A percentile compares a stretch with the other conserved stretches of the same genome.
Evolutionary conservation across 2,888 invertebrate species (phyloP).

Genomic region (Catonia carolina): DNA sequence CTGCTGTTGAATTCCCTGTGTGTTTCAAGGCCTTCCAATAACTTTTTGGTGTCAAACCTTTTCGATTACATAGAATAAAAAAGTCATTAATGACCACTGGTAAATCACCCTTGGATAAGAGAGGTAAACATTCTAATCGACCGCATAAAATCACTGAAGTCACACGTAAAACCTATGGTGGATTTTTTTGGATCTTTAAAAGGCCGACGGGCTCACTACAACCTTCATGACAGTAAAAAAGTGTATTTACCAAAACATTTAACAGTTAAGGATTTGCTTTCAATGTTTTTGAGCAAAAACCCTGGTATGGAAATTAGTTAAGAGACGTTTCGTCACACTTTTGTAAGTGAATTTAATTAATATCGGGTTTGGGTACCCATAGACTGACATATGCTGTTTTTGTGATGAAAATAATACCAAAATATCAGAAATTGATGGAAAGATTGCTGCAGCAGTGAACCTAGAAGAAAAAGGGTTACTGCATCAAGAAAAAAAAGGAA

Average conservation of each 20-base stretch:
- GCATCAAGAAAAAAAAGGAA: not conserved
- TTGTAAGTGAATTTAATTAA: slow-evolving; percentile 19
- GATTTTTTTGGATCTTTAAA: not conserved
- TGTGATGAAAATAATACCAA: not conserved
- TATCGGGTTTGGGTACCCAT: slow-evolving; percentile 18
- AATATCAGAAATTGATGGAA: not conserved
- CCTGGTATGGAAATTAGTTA: slow-evolving; percentile 3
- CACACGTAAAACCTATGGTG: not conserved
- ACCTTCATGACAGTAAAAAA: not conserved
- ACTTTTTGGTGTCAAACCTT: slow-evolving; percentile 11
- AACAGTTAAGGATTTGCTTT: not conserved
- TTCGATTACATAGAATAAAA: slow-evolving; percentile 6
- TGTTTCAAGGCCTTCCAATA: slow-evolving; percentile 7
- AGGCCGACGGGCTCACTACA: slow-evolving; percentile 6
- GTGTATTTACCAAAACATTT: not conserved
- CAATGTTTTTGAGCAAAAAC: slow-evolving; percentile 3
- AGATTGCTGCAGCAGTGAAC: not conserved
- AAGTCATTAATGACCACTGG: not conserved
- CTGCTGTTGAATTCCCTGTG: slow-evolving; percentile 4
- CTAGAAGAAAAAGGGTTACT: not conserved
- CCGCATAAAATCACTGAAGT: not conserved
- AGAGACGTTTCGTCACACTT: slow-evolving; percentile 6
- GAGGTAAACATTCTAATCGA: slow-evolving; percentile 14
- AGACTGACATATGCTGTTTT: slow-evolving; percentile 14
- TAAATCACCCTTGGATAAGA: slow-evolving; percentile 1